Base-by-base conservation (phyloP, 37 sponge, comb jelly and placozoan genomes). In the Halichondria panicea region DNA sequence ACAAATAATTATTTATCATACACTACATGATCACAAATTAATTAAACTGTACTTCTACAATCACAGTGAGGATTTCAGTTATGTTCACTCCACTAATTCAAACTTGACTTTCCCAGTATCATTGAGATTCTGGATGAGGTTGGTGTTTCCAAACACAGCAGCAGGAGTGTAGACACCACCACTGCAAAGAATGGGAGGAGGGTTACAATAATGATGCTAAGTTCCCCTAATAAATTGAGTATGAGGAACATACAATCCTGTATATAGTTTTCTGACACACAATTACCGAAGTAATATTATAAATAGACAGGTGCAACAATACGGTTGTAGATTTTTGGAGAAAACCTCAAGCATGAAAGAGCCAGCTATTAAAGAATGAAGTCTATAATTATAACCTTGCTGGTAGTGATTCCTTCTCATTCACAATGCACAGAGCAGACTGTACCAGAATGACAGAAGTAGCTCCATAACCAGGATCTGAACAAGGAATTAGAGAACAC, bases 91-190 rank as follows among this genome's bases (percentile, higher is more conserved):
- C 33, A 76, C 41, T 1, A 84, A 74, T 60, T 76, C 81, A 87
- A 91, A 91, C 32, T 75, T 75, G 13, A 91, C 71, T 63, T 80
- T 79, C 7, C 92, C 92, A 28, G 81, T 71, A 4, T 82, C 55
- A 39, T 91, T 81, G 22, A 91, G 63, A 43, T 83, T 73, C 53
- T 78, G 67, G 5, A 91, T 76, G 5, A 91, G 50, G n/a, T 77
- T 68, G 68, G 88, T 91, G 39, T 73, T 68, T 13, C 71, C 84
- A 74, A 91, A 87, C 4, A 80, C 88, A 18, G 72, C 82, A 63
- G 73, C 84, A 11, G 92, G 92, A 41, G 92, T 91, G 46, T 83
- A 78, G 8, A 91, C 79, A 62, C 92, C 92, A n/a, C 92, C 92
- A 74, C 88, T 87, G 68, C 9, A 72, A 37, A 55, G 55, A 25